Evolutionary conservation across 2,797 vertebrate species (phyloP).

Genomic region (Chaenodraco wilsoni): DNA sequence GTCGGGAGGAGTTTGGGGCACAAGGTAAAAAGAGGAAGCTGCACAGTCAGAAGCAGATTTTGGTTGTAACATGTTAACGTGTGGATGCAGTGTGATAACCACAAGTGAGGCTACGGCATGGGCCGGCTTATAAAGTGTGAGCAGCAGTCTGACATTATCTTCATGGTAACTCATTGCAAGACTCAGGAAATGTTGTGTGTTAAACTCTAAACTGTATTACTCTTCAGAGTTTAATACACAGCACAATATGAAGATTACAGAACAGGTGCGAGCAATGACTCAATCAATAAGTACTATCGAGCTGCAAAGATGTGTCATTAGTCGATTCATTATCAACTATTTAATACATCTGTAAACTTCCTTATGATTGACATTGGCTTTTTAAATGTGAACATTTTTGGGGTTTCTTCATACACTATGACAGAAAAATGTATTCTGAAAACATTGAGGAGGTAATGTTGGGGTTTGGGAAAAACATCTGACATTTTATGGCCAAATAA

Average conservation of each 20-base stretch:
- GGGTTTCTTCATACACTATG: neutral
- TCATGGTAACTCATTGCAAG: slow-evolving; percentile 1
- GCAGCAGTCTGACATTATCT: neutral
- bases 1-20: neutral
- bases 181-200: neutral
- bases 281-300: too few species aligned
- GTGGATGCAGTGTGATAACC: neutral
- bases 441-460: too few species aligned
- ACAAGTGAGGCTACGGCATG: neutral
- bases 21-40: slow-evolving; percentile 18
- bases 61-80: neutral
- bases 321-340: too few species aligned
- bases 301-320: too few species aligned
- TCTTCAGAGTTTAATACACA: neutral
- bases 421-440: neutral
- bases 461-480: too few species aligned
- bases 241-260: neutral
- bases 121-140: neutral
- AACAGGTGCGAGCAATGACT: neutral
- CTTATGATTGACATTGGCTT: too few species aligned
- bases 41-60: neutral
- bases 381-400: too few species aligned
- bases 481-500: too few species aligned
- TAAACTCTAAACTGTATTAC: neutral
- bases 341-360: too few species aligned